Evolutionary conservation across 2,113 vertebrate genomes (phyloP).

Genomic region (Malaclemys terrapin): DNA sequence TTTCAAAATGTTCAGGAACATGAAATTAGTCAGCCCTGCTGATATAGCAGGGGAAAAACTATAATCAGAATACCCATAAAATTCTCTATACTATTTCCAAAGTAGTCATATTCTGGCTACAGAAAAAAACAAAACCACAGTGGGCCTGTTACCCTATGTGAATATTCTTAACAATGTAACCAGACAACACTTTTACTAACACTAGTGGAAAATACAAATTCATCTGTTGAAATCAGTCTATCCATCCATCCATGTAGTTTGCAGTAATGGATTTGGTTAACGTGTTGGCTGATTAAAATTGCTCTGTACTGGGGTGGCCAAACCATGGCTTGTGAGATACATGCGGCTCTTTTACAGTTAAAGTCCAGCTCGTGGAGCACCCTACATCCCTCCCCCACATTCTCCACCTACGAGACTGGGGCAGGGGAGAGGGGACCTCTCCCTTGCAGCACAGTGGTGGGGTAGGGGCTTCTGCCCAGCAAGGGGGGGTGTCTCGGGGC

Average conservation of each 20-base stretch:
- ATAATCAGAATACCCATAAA: fast-evolving
- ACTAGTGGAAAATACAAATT: too few species aligned
- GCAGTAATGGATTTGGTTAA: not conserved
- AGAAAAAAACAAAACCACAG: not conserved
- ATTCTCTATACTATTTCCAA: not conserved
- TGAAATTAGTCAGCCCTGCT: fast-evolving
- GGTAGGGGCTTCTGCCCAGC: too few species aligned
- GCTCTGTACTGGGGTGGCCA: not conserved
- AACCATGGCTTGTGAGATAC: too few species aligned
- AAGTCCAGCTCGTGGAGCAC: too few species aligned
- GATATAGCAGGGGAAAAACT: not conserved
- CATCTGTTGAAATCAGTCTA: not conserved
- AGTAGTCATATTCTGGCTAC: not conserved
- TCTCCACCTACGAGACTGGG: too few species aligned
- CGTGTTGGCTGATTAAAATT: not conserved
- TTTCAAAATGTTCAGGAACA: not conserved
- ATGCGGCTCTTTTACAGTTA: too few species aligned
- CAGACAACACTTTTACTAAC: not conserved
- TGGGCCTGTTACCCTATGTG: not conserved
- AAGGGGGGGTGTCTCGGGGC: too few species aligned
- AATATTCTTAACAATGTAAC: not conserved
- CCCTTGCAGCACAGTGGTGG: too few species aligned
- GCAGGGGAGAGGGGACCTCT: too few species aligned
- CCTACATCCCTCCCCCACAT: too few species aligned
- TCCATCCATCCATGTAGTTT: not conserved